Percentiles rank a stretch among this genome's conserved stretches.
These are phyloP conservation scores for Eidolon dupreanum DNA, from an alignment of 2,797 vertebrate species.

Conservation along the genomic window DNA sequence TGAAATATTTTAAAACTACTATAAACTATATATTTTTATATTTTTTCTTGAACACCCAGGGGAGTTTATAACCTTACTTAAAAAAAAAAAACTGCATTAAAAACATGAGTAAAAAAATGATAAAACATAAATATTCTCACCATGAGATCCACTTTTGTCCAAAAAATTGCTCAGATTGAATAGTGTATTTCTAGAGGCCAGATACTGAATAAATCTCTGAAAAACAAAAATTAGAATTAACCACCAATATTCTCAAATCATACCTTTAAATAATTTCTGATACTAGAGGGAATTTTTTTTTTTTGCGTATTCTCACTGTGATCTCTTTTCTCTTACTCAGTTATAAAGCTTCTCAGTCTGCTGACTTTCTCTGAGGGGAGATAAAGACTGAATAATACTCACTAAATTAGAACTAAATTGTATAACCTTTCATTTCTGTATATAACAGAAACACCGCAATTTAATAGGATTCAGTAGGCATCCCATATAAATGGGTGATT, in stretches of 20 bases:
- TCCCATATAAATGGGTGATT: neutral
- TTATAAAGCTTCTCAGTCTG: neutral
- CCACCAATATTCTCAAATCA: neutral
- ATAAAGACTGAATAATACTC: neutral
- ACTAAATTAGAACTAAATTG: constrained; percentile 19
- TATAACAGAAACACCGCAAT: neutral
- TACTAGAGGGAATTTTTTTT: neutral
- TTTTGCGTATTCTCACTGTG: neutral
- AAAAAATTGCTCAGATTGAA: constrained; percentile 99
- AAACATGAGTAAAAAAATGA: neutral
- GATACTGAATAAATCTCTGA: constrained; percentile 99
- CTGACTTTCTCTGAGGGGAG: neutral
- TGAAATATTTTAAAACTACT: constrained; percentile 23
- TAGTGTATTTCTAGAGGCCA: constrained; percentile 98
- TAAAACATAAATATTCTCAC: constrained; percentile 85
- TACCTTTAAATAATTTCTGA: constrained; percentile 9
- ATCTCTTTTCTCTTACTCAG: neutral
- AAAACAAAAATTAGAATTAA: constrained; percentile 77
- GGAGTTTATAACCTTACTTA: neutral
- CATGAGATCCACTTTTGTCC: constrained; percentile 99
- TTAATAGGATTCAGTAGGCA: constrained; percentile 9
- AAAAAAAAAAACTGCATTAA: neutral
- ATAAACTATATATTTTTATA: neutral
- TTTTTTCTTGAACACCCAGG: neutral
- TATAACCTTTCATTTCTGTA: neutral